These are phyloP conservation scores for Labeo rohita DNA, from an alignment of 2,113 vertebrate species.

Conservation along the genomic window DNA sequence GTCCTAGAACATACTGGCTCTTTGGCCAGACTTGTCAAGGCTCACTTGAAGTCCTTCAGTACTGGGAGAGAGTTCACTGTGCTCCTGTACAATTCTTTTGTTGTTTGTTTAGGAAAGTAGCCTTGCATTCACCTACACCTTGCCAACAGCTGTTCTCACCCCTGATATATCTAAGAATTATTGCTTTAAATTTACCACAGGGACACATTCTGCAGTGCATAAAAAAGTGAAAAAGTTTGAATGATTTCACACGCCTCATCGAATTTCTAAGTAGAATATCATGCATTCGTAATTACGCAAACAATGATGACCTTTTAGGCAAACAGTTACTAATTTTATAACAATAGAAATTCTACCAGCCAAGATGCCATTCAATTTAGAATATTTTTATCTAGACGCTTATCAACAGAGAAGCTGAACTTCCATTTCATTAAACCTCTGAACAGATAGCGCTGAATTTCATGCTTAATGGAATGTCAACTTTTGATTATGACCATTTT, in stretches of 20 bases:
- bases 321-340: constrained; percentile 5
- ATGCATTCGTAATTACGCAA: constrained; percentile 23
- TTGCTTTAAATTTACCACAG: constrained; percentile 50
- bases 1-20: constrained; percentile 40
- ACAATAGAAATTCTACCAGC: not conserved
- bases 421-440: not conserved
- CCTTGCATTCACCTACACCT: constrained; percentile 28
- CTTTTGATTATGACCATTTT: constrained; percentile 32
- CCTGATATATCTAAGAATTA: constrained; percentile 47
- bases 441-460: not conserved
- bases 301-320: not conserved
- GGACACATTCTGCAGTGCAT: constrained; percentile 28
- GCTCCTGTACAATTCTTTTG: constrained; percentile 44
- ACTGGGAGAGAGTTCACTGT: constrained; percentile 44
- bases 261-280: constrained; percentile 20
- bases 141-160: constrained; percentile 54
- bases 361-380: not conserved
- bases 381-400: not conserved
- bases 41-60: constrained; percentile 41
- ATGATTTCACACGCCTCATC: constrained; percentile 24
- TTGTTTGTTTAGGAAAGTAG: constrained; percentile 48
- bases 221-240: constrained; percentile 20
- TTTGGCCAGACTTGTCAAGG: constrained; percentile 28
- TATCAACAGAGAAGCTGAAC: not conserved
- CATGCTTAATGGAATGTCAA: not conserved